A percentile compares a stretch with the other conserved stretches of the same genome.
Conservation (phyloP, 2,113 vertebrate genomes). For the Hymenochirus boettgeri region DNA sequence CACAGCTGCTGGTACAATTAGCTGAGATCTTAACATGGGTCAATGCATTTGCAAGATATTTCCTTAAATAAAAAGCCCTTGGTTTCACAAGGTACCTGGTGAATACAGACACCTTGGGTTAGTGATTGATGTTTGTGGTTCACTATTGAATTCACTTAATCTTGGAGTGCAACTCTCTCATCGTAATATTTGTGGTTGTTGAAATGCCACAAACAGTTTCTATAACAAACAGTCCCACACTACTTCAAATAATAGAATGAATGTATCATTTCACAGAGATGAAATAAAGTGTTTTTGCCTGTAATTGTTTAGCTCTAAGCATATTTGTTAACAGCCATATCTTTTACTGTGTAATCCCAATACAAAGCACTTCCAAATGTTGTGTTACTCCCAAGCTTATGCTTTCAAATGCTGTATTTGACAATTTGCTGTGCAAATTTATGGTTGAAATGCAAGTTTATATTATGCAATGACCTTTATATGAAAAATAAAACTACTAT, state of each 20-base stretch:
- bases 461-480: conserved; percentile 34
- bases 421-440: conserved; percentile 40
- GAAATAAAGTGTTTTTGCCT: no score
- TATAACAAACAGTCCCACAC: no score
- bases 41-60: not conserved
- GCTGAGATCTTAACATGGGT: not conserved
- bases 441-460: conserved; percentile 37
- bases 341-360: not conserved
- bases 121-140: no score
- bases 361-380: not conserved
- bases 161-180: no score
- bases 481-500: conserved; percentile 10
- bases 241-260: no score
- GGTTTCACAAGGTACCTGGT: not conserved
- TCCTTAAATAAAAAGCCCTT: not conserved
- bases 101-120: no score
- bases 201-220: no score
- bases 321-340: not conserved
- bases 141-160: no score
- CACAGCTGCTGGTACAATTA: not conserved
- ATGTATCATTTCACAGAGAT: no score
- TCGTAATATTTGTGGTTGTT: no score
- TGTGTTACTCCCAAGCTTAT: not conserved
- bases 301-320: not conserved
- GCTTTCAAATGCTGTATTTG: conserved; percentile 24